Percentiles rank a stretch among this genome's conserved stretches.
These are phyloP conservation scores for Axinella damicornis DNA, from an alignment of 37 sponge, comb jelly and placozoan genomes.

Conservation along the genomic window DNA sequence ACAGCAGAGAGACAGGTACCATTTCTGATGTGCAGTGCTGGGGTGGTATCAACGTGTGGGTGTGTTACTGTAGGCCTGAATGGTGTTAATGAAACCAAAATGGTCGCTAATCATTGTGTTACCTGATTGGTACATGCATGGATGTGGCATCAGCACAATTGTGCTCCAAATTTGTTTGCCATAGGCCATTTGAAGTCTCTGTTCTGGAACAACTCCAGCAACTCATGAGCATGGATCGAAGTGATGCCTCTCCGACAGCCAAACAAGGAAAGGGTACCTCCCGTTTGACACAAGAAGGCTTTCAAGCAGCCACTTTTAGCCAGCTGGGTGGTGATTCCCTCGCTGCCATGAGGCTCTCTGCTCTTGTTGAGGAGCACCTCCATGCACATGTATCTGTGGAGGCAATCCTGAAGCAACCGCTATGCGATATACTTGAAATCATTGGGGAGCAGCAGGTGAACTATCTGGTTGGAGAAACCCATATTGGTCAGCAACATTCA, in stretches of 20 bases:
- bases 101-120: no score
- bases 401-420: constrained; percentile 25
- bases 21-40: no score
- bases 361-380: constrained; percentile 28
- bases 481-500: no score
- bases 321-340: constrained; percentile 74
- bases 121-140: no score
- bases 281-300: neutral
- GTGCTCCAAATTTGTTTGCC: no score
- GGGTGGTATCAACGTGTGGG: no score
- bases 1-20: neutral
- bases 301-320: constrained; percentile 22
- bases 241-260: neutral
- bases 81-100: no score
- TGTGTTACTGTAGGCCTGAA: no score
- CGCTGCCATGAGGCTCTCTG: constrained; percentile 37
- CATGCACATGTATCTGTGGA: constrained; percentile 32
- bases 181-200: constrained; percentile 13
- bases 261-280: neutral
- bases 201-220: constrained; percentile 12
- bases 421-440: no score
- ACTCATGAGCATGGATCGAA: neutral
- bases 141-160: no score
- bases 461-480: no score
- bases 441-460: no score